Evolutionary conservation across 1,140 invertebrate species (phyloP).

Genomic region (Orussus abietinus): DNA sequence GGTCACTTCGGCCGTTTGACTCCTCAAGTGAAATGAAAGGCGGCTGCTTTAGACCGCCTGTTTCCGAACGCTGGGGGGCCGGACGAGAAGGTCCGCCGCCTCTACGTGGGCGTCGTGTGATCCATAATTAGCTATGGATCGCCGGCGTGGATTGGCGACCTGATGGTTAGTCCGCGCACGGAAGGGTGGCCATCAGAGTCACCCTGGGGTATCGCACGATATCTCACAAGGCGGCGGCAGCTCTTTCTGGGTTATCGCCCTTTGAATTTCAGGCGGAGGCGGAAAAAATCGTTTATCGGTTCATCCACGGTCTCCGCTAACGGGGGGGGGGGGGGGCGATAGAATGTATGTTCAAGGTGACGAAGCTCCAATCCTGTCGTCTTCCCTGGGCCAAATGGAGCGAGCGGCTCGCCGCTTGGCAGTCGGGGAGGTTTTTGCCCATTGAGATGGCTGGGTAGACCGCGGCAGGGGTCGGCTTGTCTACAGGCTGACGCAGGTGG

Average conservation of each 20-base stretch:
- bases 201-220: neutral
- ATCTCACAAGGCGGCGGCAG: neutral
- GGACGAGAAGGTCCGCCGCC: too few relatives aligned
- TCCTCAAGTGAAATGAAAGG: neutral
- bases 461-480: conserved; percentile 14
- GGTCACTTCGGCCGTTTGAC: neutral
- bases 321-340: neutral
- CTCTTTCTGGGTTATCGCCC: neutral
- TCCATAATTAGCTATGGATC: neutral
- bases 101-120: neutral
- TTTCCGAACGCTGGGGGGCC: neutral
- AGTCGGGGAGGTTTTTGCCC: neutral
- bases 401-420: neutral
- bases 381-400: neutral
- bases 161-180: neutral
- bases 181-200: neutral
- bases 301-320: neutral
- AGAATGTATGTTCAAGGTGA: neutral
- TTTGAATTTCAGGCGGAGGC: neutral
- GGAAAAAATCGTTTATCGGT: neutral
- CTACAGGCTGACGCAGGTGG: conserved; percentile 24
- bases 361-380: neutral
- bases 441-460: conserved; percentile 14
- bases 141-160: neutral
- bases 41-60: neutral